These are phyloP conservation scores for Bettongia penicillata DNA, from an alignment of 2,113 vertebrate genomes.

Conservation along the genomic window DNA sequence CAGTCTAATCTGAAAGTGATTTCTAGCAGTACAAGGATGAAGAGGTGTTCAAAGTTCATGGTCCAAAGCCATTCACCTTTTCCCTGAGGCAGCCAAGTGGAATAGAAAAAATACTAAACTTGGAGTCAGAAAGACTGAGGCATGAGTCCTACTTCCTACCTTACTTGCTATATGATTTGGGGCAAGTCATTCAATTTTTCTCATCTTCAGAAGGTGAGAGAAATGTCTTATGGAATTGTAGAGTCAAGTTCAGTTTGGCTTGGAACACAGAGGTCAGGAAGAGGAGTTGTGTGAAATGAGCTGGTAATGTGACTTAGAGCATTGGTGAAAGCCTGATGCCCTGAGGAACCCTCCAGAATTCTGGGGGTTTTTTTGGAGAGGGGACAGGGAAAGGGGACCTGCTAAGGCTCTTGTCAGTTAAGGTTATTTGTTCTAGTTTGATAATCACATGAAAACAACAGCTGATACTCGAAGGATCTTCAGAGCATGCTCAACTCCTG, in stretches of 20 bases:
- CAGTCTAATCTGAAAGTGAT: background rate
- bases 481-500: background rate
- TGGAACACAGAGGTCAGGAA: background rate
- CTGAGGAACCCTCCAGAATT: background rate
- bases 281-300: background rate
- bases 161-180: background rate
- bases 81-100: background rate
- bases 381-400: background rate
- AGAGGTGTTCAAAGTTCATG: background rate
- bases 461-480: background rate
- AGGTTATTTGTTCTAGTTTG: background rate
- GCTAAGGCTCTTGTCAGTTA: background rate
- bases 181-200: background rate
- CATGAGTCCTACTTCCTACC: background rate
- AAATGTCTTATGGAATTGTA: background rate
- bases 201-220: background rate
- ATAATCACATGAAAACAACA: background rate
- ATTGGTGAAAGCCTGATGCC: background rate
- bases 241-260: background rate
- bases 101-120: background rate
- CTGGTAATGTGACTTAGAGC: background rate
- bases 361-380: background rate
- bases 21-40: background rate
- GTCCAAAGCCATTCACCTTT: background rate
- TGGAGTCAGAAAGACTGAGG: background rate